A percentile compares a stretch with the other conserved stretches of the same genome.
These are phyloP conservation scores for Ciconia boyciana DNA, from an alignment of 2,113 vertebrate genomes.

Conservation along the genomic window DNA sequence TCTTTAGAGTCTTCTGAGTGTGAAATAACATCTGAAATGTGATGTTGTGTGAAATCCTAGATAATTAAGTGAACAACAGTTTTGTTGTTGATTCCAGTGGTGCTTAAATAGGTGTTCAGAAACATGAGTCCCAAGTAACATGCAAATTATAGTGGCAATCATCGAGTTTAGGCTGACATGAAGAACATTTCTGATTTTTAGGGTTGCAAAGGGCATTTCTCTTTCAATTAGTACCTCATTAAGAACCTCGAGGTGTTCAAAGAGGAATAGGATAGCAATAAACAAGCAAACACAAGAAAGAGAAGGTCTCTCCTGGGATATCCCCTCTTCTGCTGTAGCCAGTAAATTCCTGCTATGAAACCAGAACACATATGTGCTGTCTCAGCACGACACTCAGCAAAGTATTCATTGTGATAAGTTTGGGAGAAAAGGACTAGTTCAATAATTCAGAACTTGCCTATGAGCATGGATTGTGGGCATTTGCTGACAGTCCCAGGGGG, in stretches of 20 bases:
- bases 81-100: background rate
- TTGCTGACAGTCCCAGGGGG: background rate
- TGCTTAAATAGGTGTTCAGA: background rate
- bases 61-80: background rate
- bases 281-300: background rate
- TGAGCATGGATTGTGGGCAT: background rate
- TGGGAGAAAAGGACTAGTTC: background rate
- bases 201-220: background rate
- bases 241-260: background rate
- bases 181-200: background rate
- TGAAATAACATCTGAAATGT: background rate
- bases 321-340: background rate
- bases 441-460: background rate
- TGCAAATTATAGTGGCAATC: background rate
- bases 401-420: too few relatives aligned
- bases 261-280: background rate
- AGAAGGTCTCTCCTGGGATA: background rate
- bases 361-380: background rate
- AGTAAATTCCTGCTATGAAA: background rate
- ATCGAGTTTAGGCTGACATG: background rate
- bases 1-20: background rate
- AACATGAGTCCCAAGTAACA: background rate
- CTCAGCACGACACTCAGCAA: background rate
- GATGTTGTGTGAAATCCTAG: background rate
- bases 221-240: background rate